A percentile compares a stretch with the other conserved stretches of the same genome.
Evolutionary conservation across 2,113 vertebrate species (phyloP).

Genomic region (Cyprinodon brontotheroides): DNA sequence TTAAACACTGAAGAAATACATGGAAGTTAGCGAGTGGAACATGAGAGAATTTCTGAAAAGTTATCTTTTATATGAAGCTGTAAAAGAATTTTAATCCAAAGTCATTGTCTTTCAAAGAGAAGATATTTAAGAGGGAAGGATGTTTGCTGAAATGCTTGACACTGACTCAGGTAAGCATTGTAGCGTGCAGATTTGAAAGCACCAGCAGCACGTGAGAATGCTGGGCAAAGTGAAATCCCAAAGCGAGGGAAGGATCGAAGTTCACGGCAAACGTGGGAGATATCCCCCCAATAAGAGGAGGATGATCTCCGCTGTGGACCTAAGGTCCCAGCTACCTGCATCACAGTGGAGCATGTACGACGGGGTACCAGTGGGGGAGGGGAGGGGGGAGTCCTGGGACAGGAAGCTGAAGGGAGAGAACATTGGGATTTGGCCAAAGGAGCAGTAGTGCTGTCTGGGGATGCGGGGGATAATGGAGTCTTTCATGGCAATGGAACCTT

Average conservation of each 20-base stretch:
- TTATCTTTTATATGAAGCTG: no score
- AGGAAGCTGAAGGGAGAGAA: constrained; percentile 76
- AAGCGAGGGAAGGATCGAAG: constrained; percentile 38
- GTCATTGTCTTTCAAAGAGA: neutral
- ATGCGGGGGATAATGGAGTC: constrained; percentile 83
- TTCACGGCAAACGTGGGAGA: constrained; percentile 60
- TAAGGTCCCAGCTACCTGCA: constrained; percentile 76
- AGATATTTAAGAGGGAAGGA: neutral
- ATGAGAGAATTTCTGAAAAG: neutral
- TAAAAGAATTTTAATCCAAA: no score
- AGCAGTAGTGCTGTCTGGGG: constrained; percentile 81
- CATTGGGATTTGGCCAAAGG: constrained; percentile 79
- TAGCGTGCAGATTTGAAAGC: constrained; percentile 59
- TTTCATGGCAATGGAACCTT: constrained; percentile 89
- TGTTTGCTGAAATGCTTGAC: constrained; percentile 43
- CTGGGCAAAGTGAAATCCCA: constrained; percentile 69
- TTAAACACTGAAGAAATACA: neutral
- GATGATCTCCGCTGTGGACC: constrained; percentile 48
- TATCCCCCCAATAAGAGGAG: constrained; percentile 42
- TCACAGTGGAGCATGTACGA: constrained; percentile 71
- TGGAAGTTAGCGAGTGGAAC: neutral
- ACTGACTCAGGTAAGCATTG: constrained; percentile 40
- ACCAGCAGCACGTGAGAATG: constrained; percentile 68
- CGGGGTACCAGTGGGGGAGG: constrained; percentile 71
- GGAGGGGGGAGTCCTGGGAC: constrained; percentile 76